Evolutionary conservation across 1,140 invertebrate species (phyloP), one percentile per base, ranked within the genome.

Genomic region (Chlorops oryzae): DNA sequence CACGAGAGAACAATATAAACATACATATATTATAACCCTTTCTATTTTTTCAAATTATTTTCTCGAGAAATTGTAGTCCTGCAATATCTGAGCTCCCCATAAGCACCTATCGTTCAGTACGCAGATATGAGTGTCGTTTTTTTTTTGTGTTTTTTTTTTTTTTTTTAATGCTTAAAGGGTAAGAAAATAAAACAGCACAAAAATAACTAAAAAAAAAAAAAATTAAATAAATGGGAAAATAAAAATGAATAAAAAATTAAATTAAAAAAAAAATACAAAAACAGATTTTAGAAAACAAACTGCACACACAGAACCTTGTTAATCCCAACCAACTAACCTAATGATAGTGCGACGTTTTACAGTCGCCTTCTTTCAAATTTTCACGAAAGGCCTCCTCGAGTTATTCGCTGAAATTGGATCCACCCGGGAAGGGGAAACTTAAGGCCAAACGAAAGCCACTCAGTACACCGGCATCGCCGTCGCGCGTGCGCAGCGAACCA

Each of bases 311-410:
- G 68, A 62, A 71, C 69, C 69, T 72, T 71, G 63, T 72, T 55
- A 67, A 43, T 70, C 66, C 65, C 69, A 72, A 70, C 62, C 69
- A 71, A 72, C 69, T 72, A 72, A 70, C 65, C 68, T 74, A 74
- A 74, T 72, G 68, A 72, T 73, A 79, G 77, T 78, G 75, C 77
- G 78, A 78, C 76, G 72, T 78, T 78, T 86, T 85, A 74, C 85
- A 97, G 93, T 94, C 90, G 77, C 92, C 91, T 65, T 89, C 91
- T 70, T 95, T 94, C 81, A 96, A 95, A 81, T 96, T 94, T 81
- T 91, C 90, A 67, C 83, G 94, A 72, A 97, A 96, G 81, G 90
- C 92, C 59, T 93, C 91, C 52, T 96, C 92, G 61, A 94, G 92
- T 65, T 96, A 95, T 77, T 95, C 92, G 59, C 81, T 96, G 57